Percentiles rank a stretch among this genome's conserved stretches.
Evolutionary conservation across 2,797 vertebrate genomes (phyloP).

Genomic region (Pseudotriccus pelzelni): DNA sequence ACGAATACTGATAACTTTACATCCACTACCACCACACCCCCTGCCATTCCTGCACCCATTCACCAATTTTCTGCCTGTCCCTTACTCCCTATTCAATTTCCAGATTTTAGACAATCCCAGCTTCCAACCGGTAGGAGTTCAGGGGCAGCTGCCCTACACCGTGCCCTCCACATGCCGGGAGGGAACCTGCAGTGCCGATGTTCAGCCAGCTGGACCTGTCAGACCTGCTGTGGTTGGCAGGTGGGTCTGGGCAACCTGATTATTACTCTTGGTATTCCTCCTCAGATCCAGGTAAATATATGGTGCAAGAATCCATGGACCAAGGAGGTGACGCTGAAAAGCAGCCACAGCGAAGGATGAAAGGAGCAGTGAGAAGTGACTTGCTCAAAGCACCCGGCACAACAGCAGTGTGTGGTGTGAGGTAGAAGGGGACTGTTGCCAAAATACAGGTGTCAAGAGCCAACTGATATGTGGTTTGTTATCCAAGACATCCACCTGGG

Average conservation of each 20-base stretch:
- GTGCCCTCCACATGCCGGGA: background rate
- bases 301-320: background rate
- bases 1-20: background rate
- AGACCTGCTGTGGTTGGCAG: slow-evolving; percentile 16
- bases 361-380: background rate
- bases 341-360: slow-evolving; percentile 13
- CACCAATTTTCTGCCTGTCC: background rate
- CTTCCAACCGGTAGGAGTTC: accelerated
- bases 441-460: background rate
- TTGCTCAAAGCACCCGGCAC: background rate
- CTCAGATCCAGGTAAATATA: slow-evolving; percentile 8
- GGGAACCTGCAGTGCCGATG: background rate
- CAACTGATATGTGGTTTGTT: background rate
- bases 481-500: background rate
- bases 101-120: background rate
- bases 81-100: background rate
- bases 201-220: slow-evolving; percentile 1
- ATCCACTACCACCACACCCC: background rate
- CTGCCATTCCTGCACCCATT: background rate
- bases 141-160: background rate
- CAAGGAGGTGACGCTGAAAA: background rate
- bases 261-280: background rate
- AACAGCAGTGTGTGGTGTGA: accelerated
- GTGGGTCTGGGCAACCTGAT: background rate
- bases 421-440: background rate